These are phyloP conservation scores for Zelostemma sp. DNA, from an alignment of 1,140 invertebrate species.

Conservation along the genomic window DNA sequence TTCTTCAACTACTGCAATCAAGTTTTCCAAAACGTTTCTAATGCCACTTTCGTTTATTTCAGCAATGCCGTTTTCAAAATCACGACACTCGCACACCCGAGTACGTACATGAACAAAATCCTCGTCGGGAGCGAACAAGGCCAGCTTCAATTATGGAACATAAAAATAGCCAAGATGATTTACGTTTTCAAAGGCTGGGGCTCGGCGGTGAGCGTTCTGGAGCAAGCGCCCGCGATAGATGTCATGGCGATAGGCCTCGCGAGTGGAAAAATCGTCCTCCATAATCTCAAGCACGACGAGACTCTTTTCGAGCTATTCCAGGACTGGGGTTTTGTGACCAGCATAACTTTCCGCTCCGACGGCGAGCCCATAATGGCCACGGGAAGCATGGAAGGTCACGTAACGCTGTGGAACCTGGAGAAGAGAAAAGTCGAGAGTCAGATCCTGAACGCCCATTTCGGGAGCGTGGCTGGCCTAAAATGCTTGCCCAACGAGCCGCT, in stretches of 20 bases:
- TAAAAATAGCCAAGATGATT: conserved; percentile 83
- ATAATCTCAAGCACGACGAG: conserved; percentile 91
- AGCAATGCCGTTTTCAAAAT: conserved; percentile 81
- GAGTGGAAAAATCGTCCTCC: conserved; percentile 86
- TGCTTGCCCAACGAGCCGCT: conserved; percentile 90
- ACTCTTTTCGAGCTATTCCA: conserved; percentile 89
- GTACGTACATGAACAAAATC: conserved; percentile 95
- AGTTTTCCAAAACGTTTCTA: too few relatives aligned
- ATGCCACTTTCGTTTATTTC: too few relatives aligned
- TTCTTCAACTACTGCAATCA: not conserved
- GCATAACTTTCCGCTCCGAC: conserved; percentile 90
- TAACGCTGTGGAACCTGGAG: conserved; percentile 96
- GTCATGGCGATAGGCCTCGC: conserved; percentile 88
- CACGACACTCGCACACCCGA: conserved; percentile 86
- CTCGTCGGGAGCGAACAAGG: conserved; percentile 93
- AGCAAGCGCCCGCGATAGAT: conserved; percentile 90
- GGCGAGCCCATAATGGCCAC: conserved; percentile 88
- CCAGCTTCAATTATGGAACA: conserved; percentile 90
- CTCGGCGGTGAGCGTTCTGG: conserved; percentile 77
- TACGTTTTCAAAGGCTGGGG: conserved; percentile 87
- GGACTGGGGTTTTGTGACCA: conserved; percentile 91
- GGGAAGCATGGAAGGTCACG: conserved; percentile 82
- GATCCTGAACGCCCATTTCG: conserved; percentile 81
- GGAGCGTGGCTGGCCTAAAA: conserved; percentile 81
- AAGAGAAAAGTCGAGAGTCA: conserved; percentile 83